phyloP scores from a whole-genome alignment of 2,888 invertebrate genomes.

The Cetonia aurata region DNA sequence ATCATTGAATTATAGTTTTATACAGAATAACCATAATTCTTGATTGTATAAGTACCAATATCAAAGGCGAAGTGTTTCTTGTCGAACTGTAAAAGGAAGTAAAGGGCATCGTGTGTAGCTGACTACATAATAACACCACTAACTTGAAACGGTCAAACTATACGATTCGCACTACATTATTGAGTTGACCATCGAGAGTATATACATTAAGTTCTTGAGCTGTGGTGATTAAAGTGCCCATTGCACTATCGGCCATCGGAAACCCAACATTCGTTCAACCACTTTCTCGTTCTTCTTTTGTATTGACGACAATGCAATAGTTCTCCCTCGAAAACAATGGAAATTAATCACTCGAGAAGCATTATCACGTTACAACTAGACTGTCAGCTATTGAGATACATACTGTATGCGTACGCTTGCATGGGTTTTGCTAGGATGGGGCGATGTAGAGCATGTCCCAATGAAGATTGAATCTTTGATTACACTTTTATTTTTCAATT shows the following conservation, averaged over 20 bases:
- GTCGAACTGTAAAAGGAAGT: conserved; percentile 14
- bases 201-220: conserved; percentile 55
- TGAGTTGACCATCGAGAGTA: conserved; percentile 50
- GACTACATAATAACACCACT: conserved; percentile 13
- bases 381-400: neutral
- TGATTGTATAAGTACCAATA: no score
- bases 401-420: no score
- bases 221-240: conserved; percentile 55
- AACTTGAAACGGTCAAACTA: conserved; percentile 26
- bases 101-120: conserved; percentile 37
- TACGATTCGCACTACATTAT: conserved; percentile 27
- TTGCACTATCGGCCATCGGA: conserved; percentile 49
- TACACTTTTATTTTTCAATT: no score
- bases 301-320: conserved; percentile 12
- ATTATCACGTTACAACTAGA: conserved; percentile 14
- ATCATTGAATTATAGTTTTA: no score
- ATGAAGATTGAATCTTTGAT: no score
- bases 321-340: conserved; percentile 39
- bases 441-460: no score
- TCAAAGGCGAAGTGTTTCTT: no score
- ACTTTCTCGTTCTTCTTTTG: conserved; percentile 29
- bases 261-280: conserved; percentile 20
- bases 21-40: no score
- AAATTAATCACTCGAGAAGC: conserved; percentile 42
- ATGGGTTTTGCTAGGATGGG: no score